Conservation (phyloP, 2,797 vertebrate species). For the Pangasius mekongensis region DNA sequence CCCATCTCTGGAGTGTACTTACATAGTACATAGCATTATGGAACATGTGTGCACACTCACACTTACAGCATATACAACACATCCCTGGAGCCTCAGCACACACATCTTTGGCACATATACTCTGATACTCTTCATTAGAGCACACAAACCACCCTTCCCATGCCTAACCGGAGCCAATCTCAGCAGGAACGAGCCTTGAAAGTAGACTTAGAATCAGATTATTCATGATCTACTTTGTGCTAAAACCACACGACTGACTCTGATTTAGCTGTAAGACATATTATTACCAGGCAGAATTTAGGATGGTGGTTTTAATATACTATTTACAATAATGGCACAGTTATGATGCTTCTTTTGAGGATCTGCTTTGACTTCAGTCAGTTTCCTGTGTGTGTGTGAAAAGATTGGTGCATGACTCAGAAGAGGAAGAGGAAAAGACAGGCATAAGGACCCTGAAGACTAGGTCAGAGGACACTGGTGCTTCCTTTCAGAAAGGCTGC, state of each 20-base stretch:
- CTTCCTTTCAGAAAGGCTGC: slow-evolving; percentile 4
- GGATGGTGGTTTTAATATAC: neutral
- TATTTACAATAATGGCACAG: neutral
- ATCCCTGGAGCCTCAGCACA: slow-evolving; percentile 19
- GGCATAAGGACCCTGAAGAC: slow-evolving; percentile 14
- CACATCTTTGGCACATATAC: slow-evolving; percentile 29
- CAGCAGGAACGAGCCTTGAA: neutral
- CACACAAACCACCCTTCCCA: slow-evolving; percentile 17
- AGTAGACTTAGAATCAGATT: slow-evolving; percentile 3
- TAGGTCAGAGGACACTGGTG: neutral
- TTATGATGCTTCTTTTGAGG: slow-evolving; percentile 8
- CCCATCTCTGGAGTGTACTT: slow-evolving; percentile 31
- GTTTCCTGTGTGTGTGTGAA: neutral
- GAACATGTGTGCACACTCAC: slow-evolving; percentile 18
- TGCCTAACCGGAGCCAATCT: slow-evolving; percentile 17
- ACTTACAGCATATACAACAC: slow-evolving; percentile 11
- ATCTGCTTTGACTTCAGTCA: neutral
- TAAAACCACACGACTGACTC: neutral
- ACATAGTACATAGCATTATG: slow-evolving; percentile 31
- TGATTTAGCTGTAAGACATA: slow-evolving; percentile 6
- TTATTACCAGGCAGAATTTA: neutral
- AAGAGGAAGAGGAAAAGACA: neutral
- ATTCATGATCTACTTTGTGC: neutral
- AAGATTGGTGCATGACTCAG: neutral
- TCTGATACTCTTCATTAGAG: slow-evolving; percentile 40